A percentile compares a stretch with the other conserved stretches of the same genome.
Conservation (phyloP, 2,113 vertebrate species). For the Pholis gunnellus region DNA sequence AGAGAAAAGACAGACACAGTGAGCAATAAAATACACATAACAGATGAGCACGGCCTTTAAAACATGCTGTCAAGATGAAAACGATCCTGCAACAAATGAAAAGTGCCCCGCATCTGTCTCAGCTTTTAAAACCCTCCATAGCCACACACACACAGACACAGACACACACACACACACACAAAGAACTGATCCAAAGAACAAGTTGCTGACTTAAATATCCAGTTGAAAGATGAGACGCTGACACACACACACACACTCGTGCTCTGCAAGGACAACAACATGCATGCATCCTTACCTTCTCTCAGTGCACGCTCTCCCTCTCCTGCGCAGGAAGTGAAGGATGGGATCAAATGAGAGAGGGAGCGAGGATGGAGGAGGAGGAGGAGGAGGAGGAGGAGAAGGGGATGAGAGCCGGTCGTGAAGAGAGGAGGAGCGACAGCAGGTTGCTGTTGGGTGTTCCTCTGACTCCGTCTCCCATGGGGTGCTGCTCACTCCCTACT, state of each 20-base stretch:
- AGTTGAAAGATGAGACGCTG: conserved; percentile 64
- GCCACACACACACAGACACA: conserved; percentile 5
- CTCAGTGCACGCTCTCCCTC: conserved; percentile 66
- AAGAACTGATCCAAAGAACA: conserved; percentile 55
- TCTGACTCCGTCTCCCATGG: conserved; percentile 65
- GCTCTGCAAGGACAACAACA: conserved; percentile 67
- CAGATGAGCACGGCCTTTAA: conserved; percentile 16
- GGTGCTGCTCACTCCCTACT: conserved; percentile 51
- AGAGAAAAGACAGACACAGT: conserved; percentile 6
- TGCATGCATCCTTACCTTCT: conserved; percentile 75
- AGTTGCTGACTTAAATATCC: conserved; percentile 64
- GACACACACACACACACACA: conserved; percentile 14
- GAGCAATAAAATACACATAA: background rate
- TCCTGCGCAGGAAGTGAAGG: conserved; percentile 71
- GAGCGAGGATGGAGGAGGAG: conserved; percentile 67
- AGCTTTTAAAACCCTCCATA: conserved; percentile 11
- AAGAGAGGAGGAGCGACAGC: conserved; percentile 79
- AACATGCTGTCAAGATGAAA: conserved; percentile 37
- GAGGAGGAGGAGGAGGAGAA: conserved; percentile 36
- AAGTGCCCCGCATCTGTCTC: conserved; percentile 51
- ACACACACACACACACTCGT: conserved; percentile 29
- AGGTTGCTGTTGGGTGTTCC: conserved; percentile 77
- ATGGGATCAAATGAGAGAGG: conserved; percentile 78
- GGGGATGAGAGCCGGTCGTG: conserved; percentile 56
- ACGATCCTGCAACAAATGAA: conserved; percentile 40